Evolutionary conservation across 2,113 vertebrate species (phyloP), one percentile per base, ranked within the genome.

Genomic region (Sylvietta virens): DNA sequence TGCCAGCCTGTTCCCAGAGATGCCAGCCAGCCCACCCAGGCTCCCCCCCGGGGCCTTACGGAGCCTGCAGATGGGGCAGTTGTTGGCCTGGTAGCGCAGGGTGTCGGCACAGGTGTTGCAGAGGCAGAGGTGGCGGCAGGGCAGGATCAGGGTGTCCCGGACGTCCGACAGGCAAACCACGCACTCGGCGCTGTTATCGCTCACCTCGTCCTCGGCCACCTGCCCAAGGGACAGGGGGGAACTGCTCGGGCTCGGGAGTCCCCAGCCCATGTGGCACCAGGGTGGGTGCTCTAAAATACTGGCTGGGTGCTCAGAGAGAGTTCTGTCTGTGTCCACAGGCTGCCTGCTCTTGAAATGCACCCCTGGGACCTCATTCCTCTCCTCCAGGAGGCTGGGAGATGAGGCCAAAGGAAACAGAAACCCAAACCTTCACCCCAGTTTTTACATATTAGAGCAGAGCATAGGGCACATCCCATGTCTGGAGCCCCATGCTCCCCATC

Each of bases 161-260:
- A 99, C 98, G 1, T 99, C 99, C 0, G 99, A 99, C 88, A 99
- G 98, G 97, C 99, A 99, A 83, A 99, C 99, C 62, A 99, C 99
- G 7, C 99, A 99, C 98, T 99, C 99, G 0, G 99, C 99, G 7
- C 99, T 99, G 98, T 99, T 99, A 61, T 99, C 99, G 2, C 99
- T 99, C 70, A 99, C 99, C 96, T 99, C 99, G 6, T 99, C 99
- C 40, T 99, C 99, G 0, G 98, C 98, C 51, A 99, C 99, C 99
- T 99, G 98, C 67, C 57, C 80, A 17, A 2, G 22, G 77, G 62
- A 92, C 30, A 45, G 24, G 57, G 3, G 7, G 51, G 6, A 48
- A 7, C 15, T 0, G 13, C 81, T 86, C 1, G 0, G 62, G 56
- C 31, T 44, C 5, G 0, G 56, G 19, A 15, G 13, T 62, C 19